Conservation (phyloP, 2,797 vertebrate species). For the Eulemur albifrons region DNA sequence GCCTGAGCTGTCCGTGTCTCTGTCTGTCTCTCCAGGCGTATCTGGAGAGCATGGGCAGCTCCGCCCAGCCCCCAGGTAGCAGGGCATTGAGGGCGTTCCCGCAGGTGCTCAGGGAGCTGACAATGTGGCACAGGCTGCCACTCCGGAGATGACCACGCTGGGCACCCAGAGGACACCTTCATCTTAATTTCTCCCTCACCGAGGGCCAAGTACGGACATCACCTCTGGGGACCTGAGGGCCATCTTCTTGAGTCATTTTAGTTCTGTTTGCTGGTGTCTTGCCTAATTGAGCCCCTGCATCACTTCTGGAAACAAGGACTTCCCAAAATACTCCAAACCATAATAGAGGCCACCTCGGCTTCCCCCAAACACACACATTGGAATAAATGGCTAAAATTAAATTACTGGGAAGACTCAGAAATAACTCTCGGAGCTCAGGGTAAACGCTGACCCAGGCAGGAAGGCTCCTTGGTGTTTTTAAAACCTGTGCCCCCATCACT, state of each 20-base stretch:
- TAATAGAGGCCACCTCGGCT: conserved; percentile 63
- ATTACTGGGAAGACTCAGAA: conserved; percentile 69
- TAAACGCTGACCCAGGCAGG: not conserved
- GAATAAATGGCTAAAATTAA: conserved; percentile 76
- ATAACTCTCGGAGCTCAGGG: conserved; percentile 56
- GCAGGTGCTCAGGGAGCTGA: not conserved
- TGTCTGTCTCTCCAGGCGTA: not conserved
- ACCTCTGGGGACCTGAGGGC: not conserved
- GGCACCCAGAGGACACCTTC: not conserved
- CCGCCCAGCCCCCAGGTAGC: not conserved
- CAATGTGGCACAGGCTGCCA: not conserved
- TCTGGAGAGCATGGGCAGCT: not conserved
- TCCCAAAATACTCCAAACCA: conserved; percentile 60
- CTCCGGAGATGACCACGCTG: not conserved
- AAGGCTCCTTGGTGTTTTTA: not conserved
- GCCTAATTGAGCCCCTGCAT: conserved; percentile 58
- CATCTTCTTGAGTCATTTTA: conserved; percentile 11
- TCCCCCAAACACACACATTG: conserved; percentile 59
- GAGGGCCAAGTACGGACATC: not conserved
- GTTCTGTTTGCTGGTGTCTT: conserved; percentile 47
- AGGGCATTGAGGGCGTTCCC: not conserved
- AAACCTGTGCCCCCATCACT: not conserved
- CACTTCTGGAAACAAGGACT: conserved; percentile 64
- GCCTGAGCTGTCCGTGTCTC: not conserved
- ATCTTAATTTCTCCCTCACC: not conserved